A percentile compares a stretch with the other conserved stretches of the same genome.
Conservation (phyloP, 2,797 vertebrate species). For the Acipenser transmontanus region DNA sequence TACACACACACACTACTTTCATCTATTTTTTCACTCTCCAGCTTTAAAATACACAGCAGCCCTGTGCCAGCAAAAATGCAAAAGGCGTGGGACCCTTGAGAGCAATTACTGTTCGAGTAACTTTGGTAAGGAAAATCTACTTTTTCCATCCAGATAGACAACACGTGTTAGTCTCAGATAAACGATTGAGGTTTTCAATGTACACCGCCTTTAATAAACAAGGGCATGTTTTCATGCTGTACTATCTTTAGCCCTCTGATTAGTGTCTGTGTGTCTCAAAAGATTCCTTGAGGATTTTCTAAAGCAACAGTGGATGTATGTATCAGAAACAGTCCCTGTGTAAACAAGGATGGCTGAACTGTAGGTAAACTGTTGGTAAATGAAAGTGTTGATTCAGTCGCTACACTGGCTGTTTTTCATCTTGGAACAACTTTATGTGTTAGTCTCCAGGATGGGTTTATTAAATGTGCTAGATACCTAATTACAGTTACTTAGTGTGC, state of each 20-base stretch:
- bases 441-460: slow-evolving; percentile 43
- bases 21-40: slow-evolving; percentile 34
- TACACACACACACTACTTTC: not conserved
- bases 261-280: slow-evolving; percentile 44
- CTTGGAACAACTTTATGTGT: slow-evolving; percentile 35
- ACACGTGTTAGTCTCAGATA: slow-evolving; percentile 25
- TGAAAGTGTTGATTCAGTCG: slow-evolving; percentile 51
- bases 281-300: slow-evolving; percentile 46
- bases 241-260: slow-evolving; percentile 34
- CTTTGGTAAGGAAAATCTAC: slow-evolving; percentile 75
- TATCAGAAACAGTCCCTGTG: slow-evolving; percentile 42
- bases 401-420: slow-evolving; percentile 28
- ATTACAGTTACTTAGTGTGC: slow-evolving; percentile 43
- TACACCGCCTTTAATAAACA: slow-evolving; percentile 20
- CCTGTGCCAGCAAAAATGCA: slow-evolving; percentile 90
- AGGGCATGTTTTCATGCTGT: slow-evolving; percentile 34
- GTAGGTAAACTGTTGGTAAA: slow-evolving; percentile 45
- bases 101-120: slow-evolving; percentile 92
- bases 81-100: slow-evolving; percentile 76
- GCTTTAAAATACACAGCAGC: slow-evolving; percentile 82
- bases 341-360: slow-evolving; percentile 45
- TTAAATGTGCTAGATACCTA: slow-evolving; percentile 35
- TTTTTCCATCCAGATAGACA: slow-evolving; percentile 29
- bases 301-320: slow-evolving; percentile 34
- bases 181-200: slow-evolving; percentile 18